Evolutionary conservation across 2,888 invertebrate genomes (phyloP).

Genomic region (Eupithecia insigniata): DNA sequence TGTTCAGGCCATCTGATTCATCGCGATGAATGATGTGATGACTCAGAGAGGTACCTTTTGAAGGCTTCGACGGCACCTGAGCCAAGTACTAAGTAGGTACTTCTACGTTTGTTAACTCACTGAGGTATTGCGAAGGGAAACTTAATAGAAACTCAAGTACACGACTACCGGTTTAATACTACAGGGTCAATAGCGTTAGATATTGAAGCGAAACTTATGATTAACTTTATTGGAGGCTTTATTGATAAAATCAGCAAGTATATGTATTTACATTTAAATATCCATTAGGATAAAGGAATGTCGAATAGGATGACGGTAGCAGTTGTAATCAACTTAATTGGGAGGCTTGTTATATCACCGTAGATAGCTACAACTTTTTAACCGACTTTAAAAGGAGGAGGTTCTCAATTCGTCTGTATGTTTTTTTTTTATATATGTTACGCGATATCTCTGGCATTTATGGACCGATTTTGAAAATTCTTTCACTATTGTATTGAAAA

Average conservation of each 20-base stretch:
- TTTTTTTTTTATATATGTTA: too few relatives aligned
- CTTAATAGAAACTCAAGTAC: conserved; percentile 30
- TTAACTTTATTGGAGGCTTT: background rate
- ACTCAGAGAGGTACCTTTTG: conserved; percentile 41
- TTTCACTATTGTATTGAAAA: too few relatives aligned
- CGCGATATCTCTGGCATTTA: too few relatives aligned
- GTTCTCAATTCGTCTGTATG: too few relatives aligned
- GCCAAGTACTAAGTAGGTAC: conserved; percentile 35
- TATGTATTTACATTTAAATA: background rate
- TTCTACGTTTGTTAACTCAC: conserved; percentile 48
- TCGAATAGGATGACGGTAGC: background rate
- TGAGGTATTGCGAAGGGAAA: conserved; percentile 27
- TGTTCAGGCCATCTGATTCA: conserved; percentile 41
- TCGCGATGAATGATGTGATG: conserved; percentile 45
- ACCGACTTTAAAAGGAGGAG: too few relatives aligned
- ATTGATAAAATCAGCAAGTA: conserved; percentile 4
- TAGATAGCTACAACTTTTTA: too few relatives aligned
- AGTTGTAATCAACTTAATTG: conserved; percentile 1
- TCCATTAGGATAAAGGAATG: background rate
- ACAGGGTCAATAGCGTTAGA: conserved; percentile 21
- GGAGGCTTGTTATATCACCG: background rate
- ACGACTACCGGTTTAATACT: conserved; percentile 7
- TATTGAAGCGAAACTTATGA: conserved; percentile 12
- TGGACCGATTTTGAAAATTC: too few relatives aligned
- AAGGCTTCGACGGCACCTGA: conserved; percentile 41